A percentile compares a stretch with the other conserved stretches of the same genome.
phyloP scores from a whole-genome alignment of 2,113 vertebrate genomes.

The Laticauda laticaudata region DNA sequence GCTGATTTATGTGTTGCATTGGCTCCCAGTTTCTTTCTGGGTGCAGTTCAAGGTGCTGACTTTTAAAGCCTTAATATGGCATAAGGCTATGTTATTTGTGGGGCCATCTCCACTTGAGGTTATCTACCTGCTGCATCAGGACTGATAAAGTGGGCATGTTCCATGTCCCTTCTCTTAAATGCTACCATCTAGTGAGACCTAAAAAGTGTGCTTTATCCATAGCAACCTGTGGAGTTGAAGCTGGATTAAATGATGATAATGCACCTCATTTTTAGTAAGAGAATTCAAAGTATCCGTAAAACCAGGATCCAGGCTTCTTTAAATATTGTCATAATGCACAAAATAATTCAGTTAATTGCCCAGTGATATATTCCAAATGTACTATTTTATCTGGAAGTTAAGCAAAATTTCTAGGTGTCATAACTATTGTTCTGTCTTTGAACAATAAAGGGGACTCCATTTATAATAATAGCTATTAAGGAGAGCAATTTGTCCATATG shows the following conservation, averaged over 20 bases:
- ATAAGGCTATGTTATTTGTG: background rate
- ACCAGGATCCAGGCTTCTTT: constrained; percentile 52
- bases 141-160: background rate
- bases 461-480: constrained; percentile 36
- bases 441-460: constrained; percentile 54
- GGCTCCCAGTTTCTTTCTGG: background rate
- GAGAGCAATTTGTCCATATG: constrained; percentile 36
- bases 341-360: constrained; percentile 63
- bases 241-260: constrained; percentile 68
- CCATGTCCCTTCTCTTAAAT: background rate
- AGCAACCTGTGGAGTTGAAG: constrained; percentile 37
- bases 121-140: background rate
- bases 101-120: background rate
- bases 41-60: background rate
- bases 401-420: constrained; percentile 24
- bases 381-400: constrained; percentile 62
- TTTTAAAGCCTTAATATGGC: background rate
- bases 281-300: constrained; percentile 59
- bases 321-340: constrained; percentile 61
- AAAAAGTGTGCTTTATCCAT: background rate
- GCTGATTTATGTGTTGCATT: background rate
- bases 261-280: constrained; percentile 23
- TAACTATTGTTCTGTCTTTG: constrained; percentile 44
- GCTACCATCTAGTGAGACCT: background rate
- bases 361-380: constrained; percentile 58